phyloP scores from a whole-genome alignment of 2,113 vertebrate species.

The Pholis gunnellus region DNA sequence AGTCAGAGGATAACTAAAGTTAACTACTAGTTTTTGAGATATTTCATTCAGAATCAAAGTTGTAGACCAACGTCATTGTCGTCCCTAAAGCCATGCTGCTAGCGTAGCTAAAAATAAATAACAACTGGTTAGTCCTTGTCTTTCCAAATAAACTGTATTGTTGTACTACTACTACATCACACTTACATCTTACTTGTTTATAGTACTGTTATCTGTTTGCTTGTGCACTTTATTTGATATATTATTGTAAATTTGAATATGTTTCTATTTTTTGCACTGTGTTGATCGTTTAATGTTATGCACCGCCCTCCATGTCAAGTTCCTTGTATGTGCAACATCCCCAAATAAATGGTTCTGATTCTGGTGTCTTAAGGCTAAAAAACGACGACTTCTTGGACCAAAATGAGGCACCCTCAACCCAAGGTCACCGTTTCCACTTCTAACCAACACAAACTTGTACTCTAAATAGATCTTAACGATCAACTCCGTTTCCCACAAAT shows the following conservation, averaged over 20 bases:
- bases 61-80: not conserved
- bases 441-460: not conserved
- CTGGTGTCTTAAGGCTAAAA: not conserved
- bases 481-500: not conserved
- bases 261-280: too few species aligned
- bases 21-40: not conserved
- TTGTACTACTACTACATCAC: not conserved
- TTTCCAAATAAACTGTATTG: not conserved
- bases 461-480: conserved; percentile 13
- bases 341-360: too few species aligned
- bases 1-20: too few species aligned
- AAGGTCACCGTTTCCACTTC: not conserved
- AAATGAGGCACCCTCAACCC: not conserved
- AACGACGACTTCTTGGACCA: not conserved
- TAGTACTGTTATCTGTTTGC: too few species aligned
- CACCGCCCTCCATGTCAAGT: too few species aligned
- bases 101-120: not conserved
- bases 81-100: not conserved
- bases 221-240: too few species aligned
- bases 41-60: not conserved
- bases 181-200: too few species aligned
- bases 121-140: not conserved
- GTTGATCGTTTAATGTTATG: too few species aligned
- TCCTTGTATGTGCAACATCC: too few species aligned
- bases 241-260: too few species aligned